phyloP scores from a whole-genome alignment of 1,140 invertebrate species.

The Drosophila ercepeae region DNA sequence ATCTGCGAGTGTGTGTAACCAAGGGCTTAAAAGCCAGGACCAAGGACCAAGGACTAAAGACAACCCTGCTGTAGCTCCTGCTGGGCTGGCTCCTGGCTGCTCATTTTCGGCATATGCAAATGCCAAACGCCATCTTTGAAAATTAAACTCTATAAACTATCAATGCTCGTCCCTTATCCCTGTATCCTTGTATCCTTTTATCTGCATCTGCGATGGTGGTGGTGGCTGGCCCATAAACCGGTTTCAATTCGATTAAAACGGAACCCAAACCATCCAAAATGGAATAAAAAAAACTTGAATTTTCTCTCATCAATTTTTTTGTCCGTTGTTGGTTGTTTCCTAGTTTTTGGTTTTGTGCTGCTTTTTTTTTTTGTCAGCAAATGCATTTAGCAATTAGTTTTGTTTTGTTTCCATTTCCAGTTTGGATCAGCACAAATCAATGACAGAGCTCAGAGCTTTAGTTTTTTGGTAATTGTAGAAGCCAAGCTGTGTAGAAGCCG shows the following conservation, averaged over 20 bases:
- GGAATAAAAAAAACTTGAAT: conserved; percentile 34
- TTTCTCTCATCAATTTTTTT: conserved; percentile 31
- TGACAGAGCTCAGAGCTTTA: conserved; percentile 18
- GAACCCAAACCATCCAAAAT: conserved; percentile 30
- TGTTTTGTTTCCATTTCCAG: conserved; percentile 24
- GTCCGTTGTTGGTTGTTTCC: no score
- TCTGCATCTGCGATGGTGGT: conserved; percentile 48
- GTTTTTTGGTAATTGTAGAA: conserved; percentile 28
- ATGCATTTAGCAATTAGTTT: conserved; percentile 53
- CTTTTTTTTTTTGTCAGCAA: conserved; percentile 25
- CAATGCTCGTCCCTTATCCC: conserved; percentile 33
- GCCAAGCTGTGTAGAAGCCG: conserved; percentile 2
- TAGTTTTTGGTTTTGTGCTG: background rate
- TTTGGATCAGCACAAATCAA: conserved; percentile 67
- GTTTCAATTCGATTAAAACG: conserved; percentile 77
- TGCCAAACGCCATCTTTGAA: conserved; percentile 71
- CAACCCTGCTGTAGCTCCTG: conserved; percentile 45
- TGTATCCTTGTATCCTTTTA: conserved; percentile 4
- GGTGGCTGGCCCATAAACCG: conserved; percentile 52
- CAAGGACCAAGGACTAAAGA: conserved; percentile 1
- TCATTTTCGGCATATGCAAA: conserved; percentile 76
- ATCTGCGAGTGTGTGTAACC: conserved; percentile 30
- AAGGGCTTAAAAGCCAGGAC: conserved; percentile 49
- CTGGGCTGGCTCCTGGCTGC: conserved; percentile 38
- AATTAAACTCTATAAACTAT: conserved; percentile 70